phyloP scores from a whole-genome alignment of 2,113 vertebrate species.

The Dipodomys ordii region DNA sequence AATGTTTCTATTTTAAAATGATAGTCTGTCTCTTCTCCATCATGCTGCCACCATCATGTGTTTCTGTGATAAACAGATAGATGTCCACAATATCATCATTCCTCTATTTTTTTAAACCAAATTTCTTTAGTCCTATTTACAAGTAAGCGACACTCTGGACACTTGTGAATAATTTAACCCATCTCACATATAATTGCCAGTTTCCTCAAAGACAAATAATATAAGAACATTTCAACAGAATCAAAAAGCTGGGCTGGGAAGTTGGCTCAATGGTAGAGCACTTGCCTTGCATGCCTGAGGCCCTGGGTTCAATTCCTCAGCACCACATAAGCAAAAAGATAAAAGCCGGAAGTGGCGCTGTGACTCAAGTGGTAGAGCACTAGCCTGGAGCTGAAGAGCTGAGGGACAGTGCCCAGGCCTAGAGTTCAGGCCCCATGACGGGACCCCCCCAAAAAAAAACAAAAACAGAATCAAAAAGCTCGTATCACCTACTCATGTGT shows the following conservation, averaged over 20 bases:
- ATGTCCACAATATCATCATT: background rate
- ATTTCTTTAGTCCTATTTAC: background rate
- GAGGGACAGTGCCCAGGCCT: too few relatives aligned
- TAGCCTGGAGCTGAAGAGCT: too few relatives aligned
- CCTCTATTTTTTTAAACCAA: background rate
- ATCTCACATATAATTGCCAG: slow-evolving; percentile 44
- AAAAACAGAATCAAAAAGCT: slow-evolving; percentile 70
- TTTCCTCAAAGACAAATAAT: slow-evolving; percentile 69
- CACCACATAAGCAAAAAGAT: too few relatives aligned
- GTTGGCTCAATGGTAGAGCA: too few relatives aligned
- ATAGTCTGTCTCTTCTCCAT: background rate
- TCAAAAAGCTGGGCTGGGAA: slow-evolving; percentile 65
- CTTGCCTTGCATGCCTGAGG: too few relatives aligned
- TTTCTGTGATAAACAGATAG: background rate
- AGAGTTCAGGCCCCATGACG: too few relatives aligned
- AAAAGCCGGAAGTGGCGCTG: too few relatives aligned
- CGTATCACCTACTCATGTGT: slow-evolving; percentile 5
- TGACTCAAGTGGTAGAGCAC: too few relatives aligned
- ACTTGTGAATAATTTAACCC: background rate
- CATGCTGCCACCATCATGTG: background rate
- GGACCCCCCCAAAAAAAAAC: too few relatives aligned
- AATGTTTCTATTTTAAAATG: slow-evolving; percentile 2
- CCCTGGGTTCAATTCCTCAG: too few relatives aligned
- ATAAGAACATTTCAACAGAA: slow-evolving; percentile 63
- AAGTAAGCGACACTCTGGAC: background rate